phyloP scores from a whole-genome alignment of 2,797 vertebrate genomes.

The Acrossocheilus wenchowensis region DNA sequence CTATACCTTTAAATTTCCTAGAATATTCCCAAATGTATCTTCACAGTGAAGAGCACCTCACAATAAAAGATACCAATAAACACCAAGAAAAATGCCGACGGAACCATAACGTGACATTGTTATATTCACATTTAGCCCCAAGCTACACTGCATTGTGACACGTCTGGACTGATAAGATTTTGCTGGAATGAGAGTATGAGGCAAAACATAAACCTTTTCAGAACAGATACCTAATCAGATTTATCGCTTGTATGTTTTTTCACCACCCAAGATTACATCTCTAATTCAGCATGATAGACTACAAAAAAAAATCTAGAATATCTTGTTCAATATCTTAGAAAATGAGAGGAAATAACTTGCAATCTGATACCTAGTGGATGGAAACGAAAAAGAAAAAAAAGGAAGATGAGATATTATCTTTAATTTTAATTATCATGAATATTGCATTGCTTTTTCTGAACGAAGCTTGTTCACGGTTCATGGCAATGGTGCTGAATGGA shows the following conservation, averaged over 20 bases:
- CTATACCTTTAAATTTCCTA: not conserved
- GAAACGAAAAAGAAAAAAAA: not conserved
- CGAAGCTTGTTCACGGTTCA: not conserved
- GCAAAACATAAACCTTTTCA: conserved; percentile 29
- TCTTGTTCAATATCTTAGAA: conserved; percentile 1
- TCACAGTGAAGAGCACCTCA: not conserved
- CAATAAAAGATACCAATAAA: not conserved
- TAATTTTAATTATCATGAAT: conserved; percentile 28
- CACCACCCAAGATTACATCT: conserved; percentile 11
- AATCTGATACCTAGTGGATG: conserved; percentile 17
- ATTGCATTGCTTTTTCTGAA: conserved; percentile 6
- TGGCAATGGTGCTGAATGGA: not conserved
- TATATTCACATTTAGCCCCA: conserved; percentile 17
- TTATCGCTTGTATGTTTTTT: conserved; percentile 4
- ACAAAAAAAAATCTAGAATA: not conserved
- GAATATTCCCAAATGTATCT: not conserved
- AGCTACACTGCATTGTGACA: not conserved
- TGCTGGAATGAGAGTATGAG: conserved; percentile 8
- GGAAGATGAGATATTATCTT: conserved; percentile 8
- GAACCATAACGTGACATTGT: not conserved
- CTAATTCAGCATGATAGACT: conserved; percentile 20
- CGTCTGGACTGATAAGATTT: conserved; percentile 8
- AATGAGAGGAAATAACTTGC: conserved; percentile 34
- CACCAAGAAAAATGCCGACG: not conserved
- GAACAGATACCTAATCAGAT: conserved; percentile 29